phyloP scores from a whole-genome alignment of 2,113 vertebrate genomes.

The Siphamia tubifer region DNA sequence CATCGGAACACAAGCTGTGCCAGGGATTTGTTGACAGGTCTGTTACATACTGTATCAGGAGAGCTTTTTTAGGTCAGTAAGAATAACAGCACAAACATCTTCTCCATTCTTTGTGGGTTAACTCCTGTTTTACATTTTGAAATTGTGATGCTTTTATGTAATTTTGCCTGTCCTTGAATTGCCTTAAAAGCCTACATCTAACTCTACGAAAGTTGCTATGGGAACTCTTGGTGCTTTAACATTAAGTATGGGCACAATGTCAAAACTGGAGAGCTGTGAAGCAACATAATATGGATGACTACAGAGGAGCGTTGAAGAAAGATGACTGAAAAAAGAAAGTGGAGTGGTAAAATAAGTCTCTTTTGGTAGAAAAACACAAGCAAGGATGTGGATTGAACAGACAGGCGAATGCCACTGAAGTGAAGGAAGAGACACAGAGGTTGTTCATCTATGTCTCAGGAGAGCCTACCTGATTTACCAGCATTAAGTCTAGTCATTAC shows the following conservation, averaged over 20 bases:
- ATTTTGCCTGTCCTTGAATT: constrained; percentile 1
- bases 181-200: constrained; percentile 6
- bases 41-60: constrained; percentile 9
- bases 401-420: constrained; percentile 29
- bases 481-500: constrained; percentile 58
- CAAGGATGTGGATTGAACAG: constrained; percentile 7
- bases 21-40: constrained; percentile 32
- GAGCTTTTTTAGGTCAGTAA: not conserved
- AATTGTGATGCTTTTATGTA: not conserved
- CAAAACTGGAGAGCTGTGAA: constrained; percentile 52
- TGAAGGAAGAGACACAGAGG: constrained; percentile 40
- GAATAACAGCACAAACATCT: constrained; percentile 6
- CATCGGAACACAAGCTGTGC: constrained; percentile 33
- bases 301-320: constrained; percentile 3
- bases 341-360: not conserved
- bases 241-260: constrained; percentile 56
- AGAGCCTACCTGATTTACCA: constrained; percentile 46
- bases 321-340: not conserved
- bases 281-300: constrained; percentile 51
- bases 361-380: constrained; percentile 29
- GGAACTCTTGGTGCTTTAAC: constrained; percentile 63
- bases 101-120: not conserved
- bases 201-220: constrained; percentile 62
- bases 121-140: not conserved
- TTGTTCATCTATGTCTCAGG: constrained; percentile 56